Evolutionary conservation across 2,888 invertebrate genomes (phyloP).

Genomic region (Lycia hirtaria): DNA sequence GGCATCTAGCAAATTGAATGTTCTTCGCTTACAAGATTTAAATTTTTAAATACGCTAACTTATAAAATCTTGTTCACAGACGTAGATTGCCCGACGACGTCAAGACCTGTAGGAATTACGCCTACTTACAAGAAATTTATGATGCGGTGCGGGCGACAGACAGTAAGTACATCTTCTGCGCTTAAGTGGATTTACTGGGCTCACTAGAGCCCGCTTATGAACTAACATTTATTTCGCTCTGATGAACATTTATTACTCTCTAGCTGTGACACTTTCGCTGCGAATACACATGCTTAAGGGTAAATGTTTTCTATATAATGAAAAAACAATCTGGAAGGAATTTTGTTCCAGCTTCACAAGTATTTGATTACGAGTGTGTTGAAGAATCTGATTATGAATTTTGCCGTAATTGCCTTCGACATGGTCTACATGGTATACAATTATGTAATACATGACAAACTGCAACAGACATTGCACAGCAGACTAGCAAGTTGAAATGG

Average conservation of each 20-base stretch:
- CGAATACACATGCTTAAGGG: neutral
- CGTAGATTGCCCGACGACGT: slow-evolving; percentile 87
- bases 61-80: slow-evolving; percentile 77
- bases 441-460: too few relatives aligned
- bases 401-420: too few relatives aligned
- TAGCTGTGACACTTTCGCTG: slow-evolving; percentile 5
- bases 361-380: too few relatives aligned
- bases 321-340: too few relatives aligned
- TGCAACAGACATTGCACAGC: too few relatives aligned
- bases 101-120: slow-evolving; percentile 88
- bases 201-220: slow-evolving; percentile 23
- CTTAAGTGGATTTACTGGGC: slow-evolving; percentile 26
- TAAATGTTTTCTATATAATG: too few relatives aligned
- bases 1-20: too few relatives aligned
- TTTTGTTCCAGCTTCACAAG: too few relatives aligned
- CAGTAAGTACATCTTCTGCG: slow-evolving; percentile 79
- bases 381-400: too few relatives aligned
- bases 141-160: slow-evolving; percentile 87
- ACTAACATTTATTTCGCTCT: slow-evolving; percentile 30
- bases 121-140: slow-evolving; percentile 90
- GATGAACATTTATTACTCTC: slow-evolving; percentile 11
- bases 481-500: too few relatives aligned
- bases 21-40: too few relatives aligned
- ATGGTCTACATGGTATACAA: too few relatives aligned
- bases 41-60: neutral